A percentile compares a stretch with the other conserved stretches of the same genome.
Conservation (phyloP, 2,797 vertebrate species). For the Sebastes aleutianus region DNA sequence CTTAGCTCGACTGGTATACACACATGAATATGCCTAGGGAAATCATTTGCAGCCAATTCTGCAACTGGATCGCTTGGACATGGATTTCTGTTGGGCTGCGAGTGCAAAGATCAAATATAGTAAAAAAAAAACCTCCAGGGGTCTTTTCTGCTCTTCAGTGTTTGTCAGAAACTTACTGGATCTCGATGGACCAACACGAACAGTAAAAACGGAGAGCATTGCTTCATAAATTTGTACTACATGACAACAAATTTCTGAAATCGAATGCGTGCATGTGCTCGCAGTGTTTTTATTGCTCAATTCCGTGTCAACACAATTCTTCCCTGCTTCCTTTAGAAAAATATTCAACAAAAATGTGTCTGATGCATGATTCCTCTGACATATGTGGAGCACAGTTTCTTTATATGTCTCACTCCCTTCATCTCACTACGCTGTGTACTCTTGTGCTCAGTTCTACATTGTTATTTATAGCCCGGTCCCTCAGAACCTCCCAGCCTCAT, state of each 20-base stretch:
- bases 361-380: conserved; percentile 58
- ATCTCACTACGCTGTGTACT: conserved; percentile 54
- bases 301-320: conserved; percentile 46
- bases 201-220: conserved; percentile 11
- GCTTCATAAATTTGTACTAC: conserved; percentile 28
- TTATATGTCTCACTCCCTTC: conserved; percentile 59
- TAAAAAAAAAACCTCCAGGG: conserved; percentile 18
- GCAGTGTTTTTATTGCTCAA: conserved; percentile 9
- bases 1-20: conserved; percentile 39
- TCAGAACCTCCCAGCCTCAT: conserved; percentile 71
- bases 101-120: conserved; percentile 61
- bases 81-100: conserved; percentile 56
- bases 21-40: conserved; percentile 66
- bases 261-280: neutral
- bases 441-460: conserved; percentile 42
- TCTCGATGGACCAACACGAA: conserved; percentile 15
- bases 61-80: conserved; percentile 66
- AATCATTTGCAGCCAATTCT: conserved; percentile 76
- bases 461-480: conserved; percentile 79
- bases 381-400: conserved; percentile 69
- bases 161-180: conserved; percentile 40
- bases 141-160: conserved; percentile 5
- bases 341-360: conserved; percentile 44
- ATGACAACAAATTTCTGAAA: conserved; percentile 39
- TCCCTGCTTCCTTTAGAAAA: conserved; percentile 38